Evolutionary conservation across 2,888 invertebrate species (phyloP), one percentile per base, ranked within the genome.

Genomic region (Brenthis daphne): DNA sequence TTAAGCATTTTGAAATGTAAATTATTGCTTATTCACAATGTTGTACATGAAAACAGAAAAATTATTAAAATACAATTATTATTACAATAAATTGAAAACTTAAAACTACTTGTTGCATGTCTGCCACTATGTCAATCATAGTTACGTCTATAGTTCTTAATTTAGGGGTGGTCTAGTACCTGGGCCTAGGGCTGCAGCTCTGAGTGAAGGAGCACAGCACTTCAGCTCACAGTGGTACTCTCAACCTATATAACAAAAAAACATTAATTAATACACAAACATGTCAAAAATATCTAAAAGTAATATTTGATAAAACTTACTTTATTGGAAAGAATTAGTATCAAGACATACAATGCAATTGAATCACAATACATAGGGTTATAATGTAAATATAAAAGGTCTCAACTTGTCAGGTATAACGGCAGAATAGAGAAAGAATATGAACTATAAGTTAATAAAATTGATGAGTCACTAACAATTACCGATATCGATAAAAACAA

Each of bases 81-180:
- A 71, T 73, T 74, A 74, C 67, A 75, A 73, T 73, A 68, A 73
- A 66, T 73, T 68, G 11, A 73, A 64, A 76, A 76, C 79, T 78
- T 79, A 79, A 71, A 68, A 74, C 77, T 76, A 79, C 87, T 89
- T 90, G 88, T 89, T 90, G 87, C 87, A 83, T 80, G 66, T 81
- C 82, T 88, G 86, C 84, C 87, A 87, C 90, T 90, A 91, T 90
- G 90, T 83, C 78, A 80, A 79, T 86, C 87, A 90, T 90, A 90
- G 89, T 84, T 86, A 87, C 85, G 89, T 90, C 89, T 86, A 82
- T 56, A 80, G 80, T 83, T 83, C 83, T 85, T 82, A 82, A 81
- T 80, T 78, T 82, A 80, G 70, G 69, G 82, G 82, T 71, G 84
- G 80, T 79, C 79, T 87, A 90, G 90, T 92, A 92, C 92, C 92